Evolutionary conservation across 1,140 invertebrate genomes (phyloP), one percentile per base, ranked within the genome.

Genomic region (Hetaerina americana): DNA sequence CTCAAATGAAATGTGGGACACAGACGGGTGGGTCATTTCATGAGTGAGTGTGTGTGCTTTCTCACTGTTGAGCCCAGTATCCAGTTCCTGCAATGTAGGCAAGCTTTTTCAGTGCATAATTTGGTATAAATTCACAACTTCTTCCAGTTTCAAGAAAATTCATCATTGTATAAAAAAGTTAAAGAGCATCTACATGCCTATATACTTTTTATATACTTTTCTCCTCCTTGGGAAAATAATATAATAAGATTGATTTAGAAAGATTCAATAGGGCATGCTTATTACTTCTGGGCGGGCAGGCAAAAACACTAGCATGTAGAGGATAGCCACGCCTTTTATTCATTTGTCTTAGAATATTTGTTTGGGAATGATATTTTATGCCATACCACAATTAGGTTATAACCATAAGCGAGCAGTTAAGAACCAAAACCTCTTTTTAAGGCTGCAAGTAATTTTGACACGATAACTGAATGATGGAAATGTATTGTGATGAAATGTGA

Each of bases 91-190:
- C 40, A 57, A 57, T 57, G 40, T 57, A 57, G 40, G 40, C 40
- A 57, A 57, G 40, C 40, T 57, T 57, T 57, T 57, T 57, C 40
- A 57, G 40, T 57, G 40, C 40, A 57, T 57, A 57, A 57, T 57
- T 57, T 57, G 40, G n/a, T n/a, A 57, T n/a, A 57, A 57, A 57
- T 57, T 57, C 40, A 57, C 40, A 57, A 57, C 40, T 57, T 57
- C 40, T 57, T 57, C 22, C 40, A 57, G n/a, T 57, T 57, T 57
- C 40, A 57, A 57, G 40, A 12, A 57, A 57, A 57, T 57, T 12
- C 15, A 57, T 57, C 22, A 18, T 12, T 57, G 22, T 57, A 57
- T 57, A 57, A 57, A 57, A 57, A 57, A 57, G 22, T n/a, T 12
- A 57, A 18, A 57, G 40, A n/a, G 22, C 22, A 57, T 57, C 40